Evolutionary conservation across 2,113 vertebrate species (phyloP).

Genomic region (Apodemus sylvaticus): DNA sequence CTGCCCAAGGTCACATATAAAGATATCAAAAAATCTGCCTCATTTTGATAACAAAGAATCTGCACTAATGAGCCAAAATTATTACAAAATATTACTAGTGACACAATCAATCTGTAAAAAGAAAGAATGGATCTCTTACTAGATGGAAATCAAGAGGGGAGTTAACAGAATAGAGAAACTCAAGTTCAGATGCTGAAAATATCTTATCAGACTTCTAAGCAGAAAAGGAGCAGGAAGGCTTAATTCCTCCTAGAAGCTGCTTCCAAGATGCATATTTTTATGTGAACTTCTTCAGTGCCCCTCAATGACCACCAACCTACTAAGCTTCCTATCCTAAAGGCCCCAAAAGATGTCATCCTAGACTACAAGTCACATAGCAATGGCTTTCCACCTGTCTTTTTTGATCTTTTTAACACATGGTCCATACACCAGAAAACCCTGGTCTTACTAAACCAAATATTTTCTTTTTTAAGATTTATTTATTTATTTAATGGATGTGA

Average conservation of each 20-base stretch:
- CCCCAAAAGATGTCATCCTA: neutral
- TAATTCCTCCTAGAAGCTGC: neutral
- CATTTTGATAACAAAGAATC: neutral
- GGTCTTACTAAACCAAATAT: neutral
- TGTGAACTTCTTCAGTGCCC: neutral
- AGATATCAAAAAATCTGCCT: neutral
- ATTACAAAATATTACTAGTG: conserved; percentile 15
- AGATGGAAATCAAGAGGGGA: neutral
- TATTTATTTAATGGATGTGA: too few relatives aligned
- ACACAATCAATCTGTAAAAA: neutral
- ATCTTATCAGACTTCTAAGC: neutral
- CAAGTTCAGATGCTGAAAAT: neutral
- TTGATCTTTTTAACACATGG: neutral
- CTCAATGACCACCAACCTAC: neutral
- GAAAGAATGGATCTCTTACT: neutral
- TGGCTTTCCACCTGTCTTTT: neutral
- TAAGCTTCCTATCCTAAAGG: neutral
- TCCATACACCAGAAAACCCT: neutral
- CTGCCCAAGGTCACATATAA: neutral
- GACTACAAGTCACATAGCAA: neutral
- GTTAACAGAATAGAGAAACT: conserved; percentile 27
- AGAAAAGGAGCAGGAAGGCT: neutral
- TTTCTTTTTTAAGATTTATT: neutral
- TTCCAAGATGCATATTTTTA: neutral
- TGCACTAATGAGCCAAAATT: neutral